Evolutionary conservation across 2,888 invertebrate genomes (phyloP).

Genomic region (Idaea biselata): DNA sequence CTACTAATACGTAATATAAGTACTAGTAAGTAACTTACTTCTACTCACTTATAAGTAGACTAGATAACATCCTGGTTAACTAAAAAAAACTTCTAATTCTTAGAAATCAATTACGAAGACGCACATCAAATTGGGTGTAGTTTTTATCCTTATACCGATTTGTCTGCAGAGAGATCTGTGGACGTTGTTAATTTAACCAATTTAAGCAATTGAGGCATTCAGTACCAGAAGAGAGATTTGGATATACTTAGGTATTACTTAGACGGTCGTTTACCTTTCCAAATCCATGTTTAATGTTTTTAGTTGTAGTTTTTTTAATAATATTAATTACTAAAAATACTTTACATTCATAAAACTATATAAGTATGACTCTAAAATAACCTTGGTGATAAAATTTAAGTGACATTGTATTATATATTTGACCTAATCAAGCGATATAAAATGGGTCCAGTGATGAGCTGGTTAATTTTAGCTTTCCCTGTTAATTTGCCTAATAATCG

Average conservation of each 20-base stretch:
- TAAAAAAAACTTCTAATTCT: constrained; percentile 20
- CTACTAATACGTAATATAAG: too few relatives aligned
- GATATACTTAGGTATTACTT: constrained; percentile 7
- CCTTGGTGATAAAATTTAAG: constrained; percentile 50
- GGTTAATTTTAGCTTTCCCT: constrained; percentile 33
- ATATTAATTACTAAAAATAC: neutral
- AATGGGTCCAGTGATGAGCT: constrained; percentile 18
- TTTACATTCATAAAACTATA: neutral
- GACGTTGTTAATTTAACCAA: constrained; percentile 66
- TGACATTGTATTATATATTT: constrained; percentile 42
- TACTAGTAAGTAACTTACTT: constrained; percentile 6
- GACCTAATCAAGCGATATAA: constrained; percentile 31
- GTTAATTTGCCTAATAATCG: constrained; percentile 20
- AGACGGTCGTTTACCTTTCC: constrained; percentile 20
- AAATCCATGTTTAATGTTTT: neutral
- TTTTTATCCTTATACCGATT: constrained; percentile 55
- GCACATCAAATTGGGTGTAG: constrained; percentile 13
- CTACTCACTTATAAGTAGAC: neutral
- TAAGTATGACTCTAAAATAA: constrained; percentile 25
- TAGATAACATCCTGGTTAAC: constrained; percentile 9
- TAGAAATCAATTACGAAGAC: constrained; percentile 16
- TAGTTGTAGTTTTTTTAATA: neutral
- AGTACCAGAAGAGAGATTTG: constrained; percentile 19
- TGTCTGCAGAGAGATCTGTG: constrained; percentile 35
- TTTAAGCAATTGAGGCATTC: constrained; percentile 67